phyloP scores from a whole-genome alignment of 2,113 vertebrate genomes.

The Alces alces region DNA sequence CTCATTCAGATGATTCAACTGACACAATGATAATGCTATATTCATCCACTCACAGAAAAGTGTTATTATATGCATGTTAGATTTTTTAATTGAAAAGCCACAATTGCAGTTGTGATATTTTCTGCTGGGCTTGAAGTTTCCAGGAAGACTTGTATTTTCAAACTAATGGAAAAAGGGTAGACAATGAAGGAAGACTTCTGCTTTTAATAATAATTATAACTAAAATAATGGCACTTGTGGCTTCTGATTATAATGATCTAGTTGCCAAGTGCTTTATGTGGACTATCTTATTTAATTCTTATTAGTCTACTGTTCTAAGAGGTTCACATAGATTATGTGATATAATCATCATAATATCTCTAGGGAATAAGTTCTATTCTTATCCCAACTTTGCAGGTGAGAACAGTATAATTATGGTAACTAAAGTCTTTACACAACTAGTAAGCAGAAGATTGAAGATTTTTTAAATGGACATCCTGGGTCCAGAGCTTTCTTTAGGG shows the following conservation, averaged over 20 bases:
- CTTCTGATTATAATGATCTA: background rate
- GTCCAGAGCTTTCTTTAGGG: background rate
- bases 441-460: background rate
- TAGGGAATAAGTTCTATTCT: background rate
- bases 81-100: background rate
- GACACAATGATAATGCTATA: background rate
- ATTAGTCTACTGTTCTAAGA: background rate
- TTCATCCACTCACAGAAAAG: fast-evolving
- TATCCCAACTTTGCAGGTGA: background rate
- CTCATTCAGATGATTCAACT: background rate
- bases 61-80: background rate
- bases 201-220: background rate
- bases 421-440: background rate
- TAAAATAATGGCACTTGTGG: background rate
- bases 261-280: background rate
- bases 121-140: background rate
- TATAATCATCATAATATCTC: background rate
- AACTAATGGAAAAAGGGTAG: background rate
- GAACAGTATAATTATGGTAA: background rate
- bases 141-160: background rate
- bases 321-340: background rate
- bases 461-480: background rate
- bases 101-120: background rate
- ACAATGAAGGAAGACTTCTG: background rate
- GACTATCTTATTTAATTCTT: background rate